Conservation (phyloP, 1,140 invertebrate genomes). For the Helicoverpa armigera region DNA sequence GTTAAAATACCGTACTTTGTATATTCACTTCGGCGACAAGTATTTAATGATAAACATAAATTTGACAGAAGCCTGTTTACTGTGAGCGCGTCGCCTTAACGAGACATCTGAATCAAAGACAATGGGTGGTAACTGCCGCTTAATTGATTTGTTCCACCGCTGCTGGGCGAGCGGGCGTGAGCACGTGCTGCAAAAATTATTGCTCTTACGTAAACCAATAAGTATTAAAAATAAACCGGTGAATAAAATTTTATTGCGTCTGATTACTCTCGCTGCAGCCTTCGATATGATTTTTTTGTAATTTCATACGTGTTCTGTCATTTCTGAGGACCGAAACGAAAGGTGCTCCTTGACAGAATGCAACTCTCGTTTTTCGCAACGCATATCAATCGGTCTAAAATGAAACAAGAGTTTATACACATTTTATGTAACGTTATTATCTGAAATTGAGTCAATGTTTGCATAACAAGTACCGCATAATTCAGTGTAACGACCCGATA, state of each 20-base stretch:
- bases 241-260: conserved; percentile 37
- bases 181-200: conserved; percentile 33
- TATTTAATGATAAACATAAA: conserved; percentile 73
- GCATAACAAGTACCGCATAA: conserved; percentile 42
- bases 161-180: neutral
- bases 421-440: conserved; percentile 45
- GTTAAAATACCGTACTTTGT: conserved; percentile 68
- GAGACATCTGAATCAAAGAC: conserved; percentile 77
- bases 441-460: conserved; percentile 35
- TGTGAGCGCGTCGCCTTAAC: conserved; percentile 65
- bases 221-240: conserved; percentile 37
- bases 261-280: conserved; percentile 36
- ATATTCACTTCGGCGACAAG: conserved; percentile 59
- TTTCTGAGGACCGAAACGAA: conserved; percentile 42
- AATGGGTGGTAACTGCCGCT: conserved; percentile 70
- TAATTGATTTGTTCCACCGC: conserved; percentile 73
- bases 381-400: conserved; percentile 41
- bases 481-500: conserved; percentile 23
- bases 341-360: conserved; percentile 35
- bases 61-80: conserved; percentile 71
- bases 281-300: conserved; percentile 39
- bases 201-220: conserved; percentile 37
- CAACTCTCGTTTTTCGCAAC: conserved; percentile 40
- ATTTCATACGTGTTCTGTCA: conserved; percentile 48
- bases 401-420: conserved; percentile 32